Conservation (phyloP, 1,140 invertebrate genomes). For the Streblospio benedicti region DNA sequence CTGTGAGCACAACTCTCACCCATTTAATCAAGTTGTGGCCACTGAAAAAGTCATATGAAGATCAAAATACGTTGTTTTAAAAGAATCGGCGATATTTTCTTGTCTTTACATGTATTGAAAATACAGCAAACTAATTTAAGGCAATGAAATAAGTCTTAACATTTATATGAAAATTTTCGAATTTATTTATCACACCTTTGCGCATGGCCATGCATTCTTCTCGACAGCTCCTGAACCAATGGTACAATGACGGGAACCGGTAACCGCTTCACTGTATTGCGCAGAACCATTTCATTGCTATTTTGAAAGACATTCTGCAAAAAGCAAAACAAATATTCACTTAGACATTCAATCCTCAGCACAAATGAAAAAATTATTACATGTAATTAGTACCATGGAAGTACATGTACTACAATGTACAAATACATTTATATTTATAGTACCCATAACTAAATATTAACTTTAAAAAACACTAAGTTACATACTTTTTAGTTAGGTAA, state of each 20-base stretch:
- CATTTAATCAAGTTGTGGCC: conserved; percentile 28
- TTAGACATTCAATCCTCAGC: not conserved
- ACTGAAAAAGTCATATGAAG: conserved; percentile 23
- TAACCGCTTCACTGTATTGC: conserved; percentile 35
- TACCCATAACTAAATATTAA: not conserved
- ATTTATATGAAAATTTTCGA: not conserved
- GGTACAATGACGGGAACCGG: conserved; percentile 34
- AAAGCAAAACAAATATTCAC: conserved; percentile 11
- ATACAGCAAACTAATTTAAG: not conserved
- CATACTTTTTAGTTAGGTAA: no score
- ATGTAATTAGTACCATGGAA: no score
- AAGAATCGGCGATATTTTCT: not conserved
- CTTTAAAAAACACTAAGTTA: no score
- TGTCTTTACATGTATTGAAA: not conserved
- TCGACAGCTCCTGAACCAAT: conserved; percentile 33
- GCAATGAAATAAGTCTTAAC: not conserved
- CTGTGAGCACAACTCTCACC: conserved; percentile 34
- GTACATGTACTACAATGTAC: no score
- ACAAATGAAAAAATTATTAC: no score
- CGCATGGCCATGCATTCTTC: conserved; percentile 33
- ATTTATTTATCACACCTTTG: conserved; percentile 23
- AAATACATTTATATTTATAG: no score
- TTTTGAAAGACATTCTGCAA: conserved; percentile 36
- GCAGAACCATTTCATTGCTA: conserved; percentile 28
- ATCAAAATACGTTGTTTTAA: not conserved